Evolutionary conservation across 2,113 vertebrate species (phyloP).

Genomic region (Brachyhypopomus occidentalis): DNA sequence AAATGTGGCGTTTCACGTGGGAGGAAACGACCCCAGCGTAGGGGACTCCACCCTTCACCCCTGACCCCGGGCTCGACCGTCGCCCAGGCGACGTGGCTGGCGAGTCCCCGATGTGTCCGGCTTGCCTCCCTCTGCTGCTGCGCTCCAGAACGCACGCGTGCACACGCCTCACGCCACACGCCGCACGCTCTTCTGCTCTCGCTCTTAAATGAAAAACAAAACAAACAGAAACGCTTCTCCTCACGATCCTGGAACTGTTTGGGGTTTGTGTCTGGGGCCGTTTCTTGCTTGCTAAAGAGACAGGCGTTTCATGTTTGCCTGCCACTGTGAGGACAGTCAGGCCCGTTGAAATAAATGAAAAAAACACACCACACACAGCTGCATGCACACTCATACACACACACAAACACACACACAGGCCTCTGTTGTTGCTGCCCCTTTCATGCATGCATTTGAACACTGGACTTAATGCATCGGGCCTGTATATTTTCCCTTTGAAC

Average conservation of each 20-base stretch:
- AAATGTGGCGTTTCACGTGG: conserved; percentile 33
- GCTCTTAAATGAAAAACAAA: too few relatives aligned
- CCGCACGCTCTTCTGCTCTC: too few relatives aligned
- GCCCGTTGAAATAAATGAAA: not conserved
- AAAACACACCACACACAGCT: not conserved
- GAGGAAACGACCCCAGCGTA: conserved; percentile 4
- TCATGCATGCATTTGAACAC: not conserved
- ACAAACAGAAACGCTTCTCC: too few relatives aligned
- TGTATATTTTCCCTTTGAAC: conserved; percentile 3
- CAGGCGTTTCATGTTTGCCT: too few relatives aligned
- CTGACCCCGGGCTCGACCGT: not conserved
- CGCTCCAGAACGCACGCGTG: too few relatives aligned
- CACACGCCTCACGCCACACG: too few relatives aligned
- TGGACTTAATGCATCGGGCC: conserved; percentile 12
- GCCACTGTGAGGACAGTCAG: not conserved
- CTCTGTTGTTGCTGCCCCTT: not conserved
- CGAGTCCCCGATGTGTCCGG: not conserved
- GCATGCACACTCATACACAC: not conserved
- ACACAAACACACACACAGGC: not conserved
- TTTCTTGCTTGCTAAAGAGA: too few relatives aligned
- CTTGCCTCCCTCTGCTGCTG: not conserved
- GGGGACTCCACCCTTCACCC: conserved; percentile 2
- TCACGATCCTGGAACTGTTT: too few relatives aligned
- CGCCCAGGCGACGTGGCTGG: not conserved
- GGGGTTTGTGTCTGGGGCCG: too few relatives aligned